These are phyloP conservation scores for Matsumyia berberina DNA, from an alignment of 2,888 invertebrate genomes.

Conservation along the genomic window DNA sequence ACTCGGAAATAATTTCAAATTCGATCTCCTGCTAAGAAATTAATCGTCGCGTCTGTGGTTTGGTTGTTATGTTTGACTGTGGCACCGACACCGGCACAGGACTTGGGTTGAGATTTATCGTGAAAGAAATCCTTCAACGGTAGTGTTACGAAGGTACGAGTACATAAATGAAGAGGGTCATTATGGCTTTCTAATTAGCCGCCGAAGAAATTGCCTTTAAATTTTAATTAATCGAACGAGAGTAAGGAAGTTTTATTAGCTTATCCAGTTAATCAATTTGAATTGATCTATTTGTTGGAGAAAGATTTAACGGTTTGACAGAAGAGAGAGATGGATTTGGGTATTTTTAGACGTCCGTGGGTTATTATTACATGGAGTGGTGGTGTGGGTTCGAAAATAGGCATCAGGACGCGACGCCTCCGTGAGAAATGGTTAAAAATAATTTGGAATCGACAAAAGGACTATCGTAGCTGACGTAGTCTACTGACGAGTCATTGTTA, in stretches of 20 bases:
- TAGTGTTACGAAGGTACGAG: background rate
- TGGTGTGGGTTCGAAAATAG: no score
- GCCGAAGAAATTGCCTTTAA: constrained; percentile 3
- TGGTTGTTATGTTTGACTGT: background rate
- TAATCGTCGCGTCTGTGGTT: background rate
- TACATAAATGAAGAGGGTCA: constrained; percentile 14
- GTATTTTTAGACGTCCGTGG: background rate
- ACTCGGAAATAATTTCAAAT: background rate
- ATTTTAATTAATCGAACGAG: constrained; percentile 19
- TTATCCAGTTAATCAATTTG: constrained; percentile 17
- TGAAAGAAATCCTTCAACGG: constrained; percentile 14
- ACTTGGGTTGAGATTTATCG: constrained; percentile 21
- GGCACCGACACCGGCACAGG: background rate
- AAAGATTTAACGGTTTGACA: background rate
- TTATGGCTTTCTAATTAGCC: constrained; percentile 50
- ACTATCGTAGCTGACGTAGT: no score
- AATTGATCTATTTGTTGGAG: constrained; percentile 22
- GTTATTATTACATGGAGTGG: no score
- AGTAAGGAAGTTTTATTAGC: constrained; percentile 5
- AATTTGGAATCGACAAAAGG: no score
- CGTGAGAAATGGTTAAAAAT: no score
- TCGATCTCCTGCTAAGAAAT: background rate
- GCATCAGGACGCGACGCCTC: no score
- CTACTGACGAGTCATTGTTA: no score
- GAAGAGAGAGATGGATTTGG: background rate